phyloP scores from a whole-genome alignment of 1,140 invertebrate genomes.

The Dysdera silvatica region DNA sequence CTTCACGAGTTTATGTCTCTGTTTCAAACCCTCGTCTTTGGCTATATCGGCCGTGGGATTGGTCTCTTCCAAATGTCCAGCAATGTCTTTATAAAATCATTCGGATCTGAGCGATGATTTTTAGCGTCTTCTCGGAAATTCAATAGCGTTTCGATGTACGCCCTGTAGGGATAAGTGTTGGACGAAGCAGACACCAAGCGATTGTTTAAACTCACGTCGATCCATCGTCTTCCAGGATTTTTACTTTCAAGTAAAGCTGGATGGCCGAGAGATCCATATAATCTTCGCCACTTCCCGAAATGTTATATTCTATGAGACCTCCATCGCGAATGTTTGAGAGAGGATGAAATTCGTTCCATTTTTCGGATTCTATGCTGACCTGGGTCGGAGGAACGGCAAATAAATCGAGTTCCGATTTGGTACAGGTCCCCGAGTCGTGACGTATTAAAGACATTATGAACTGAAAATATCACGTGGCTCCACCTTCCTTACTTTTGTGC shows the following conservation, averaged over 20 bases:
- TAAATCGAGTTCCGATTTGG: constrained; percentile 17
- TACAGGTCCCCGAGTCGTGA: constrained; percentile 3
- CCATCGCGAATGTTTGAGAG: neutral
- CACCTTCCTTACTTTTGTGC: neutral
- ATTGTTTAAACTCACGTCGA: constrained; percentile 7
- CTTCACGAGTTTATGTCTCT: neutral
- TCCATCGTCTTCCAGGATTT: neutral
- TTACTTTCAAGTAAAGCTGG: neutral
- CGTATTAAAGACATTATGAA: constrained; percentile 3
- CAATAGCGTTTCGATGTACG: constrained; percentile 3
- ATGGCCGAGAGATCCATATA: neutral
- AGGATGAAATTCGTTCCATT: constrained; percentile 13
- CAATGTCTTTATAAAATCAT: constrained; percentile 8
- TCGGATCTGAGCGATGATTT: neutral
- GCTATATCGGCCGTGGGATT: neutral
- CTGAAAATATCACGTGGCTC: constrained; percentile 4
- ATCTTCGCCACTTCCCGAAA: neutral
- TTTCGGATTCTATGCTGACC: constrained; percentile 2
- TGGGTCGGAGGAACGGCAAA: constrained; percentile 1
- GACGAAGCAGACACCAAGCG: neutral
- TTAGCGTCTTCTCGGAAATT: neutral
- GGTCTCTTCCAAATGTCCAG: neutral
- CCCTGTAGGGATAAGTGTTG: constrained; percentile 5
- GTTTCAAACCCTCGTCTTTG: neutral
- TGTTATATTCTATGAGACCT: neutral